Conservation (phyloP, 2,797 vertebrate species). For the Periophthalmus magnuspinnatus region DNA sequence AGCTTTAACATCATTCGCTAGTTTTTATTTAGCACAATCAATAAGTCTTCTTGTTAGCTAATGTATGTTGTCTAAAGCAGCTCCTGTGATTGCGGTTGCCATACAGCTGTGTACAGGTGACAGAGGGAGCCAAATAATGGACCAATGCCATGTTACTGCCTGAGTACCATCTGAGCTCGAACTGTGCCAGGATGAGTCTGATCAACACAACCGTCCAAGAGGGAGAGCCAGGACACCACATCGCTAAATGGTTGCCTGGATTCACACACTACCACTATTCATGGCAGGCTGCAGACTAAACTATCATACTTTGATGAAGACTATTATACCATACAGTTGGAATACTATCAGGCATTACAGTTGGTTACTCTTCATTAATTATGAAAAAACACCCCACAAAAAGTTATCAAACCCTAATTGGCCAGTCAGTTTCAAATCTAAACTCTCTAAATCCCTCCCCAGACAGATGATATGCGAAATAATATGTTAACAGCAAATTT, state of each 20-base stretch:
- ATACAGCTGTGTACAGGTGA: constrained; percentile 17
- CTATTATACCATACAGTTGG: no score
- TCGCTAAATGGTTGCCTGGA: constrained; percentile 33
- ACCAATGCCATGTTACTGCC: constrained; percentile 34
- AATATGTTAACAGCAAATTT: no score
- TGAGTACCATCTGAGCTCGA: constrained; percentile 25
- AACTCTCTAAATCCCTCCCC: no score
- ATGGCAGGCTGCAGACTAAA: no score
- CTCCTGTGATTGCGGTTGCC: constrained; percentile 26
- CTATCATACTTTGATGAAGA: no score
- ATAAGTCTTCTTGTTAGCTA: no score
- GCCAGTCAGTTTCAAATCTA: no score
- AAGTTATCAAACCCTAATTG: no score
- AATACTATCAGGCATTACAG: background rate
- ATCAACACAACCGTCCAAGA: constrained; percentile 22
- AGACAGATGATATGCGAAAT: no score
- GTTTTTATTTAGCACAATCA: no score
- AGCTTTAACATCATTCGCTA: no score
- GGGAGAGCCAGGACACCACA: background rate
- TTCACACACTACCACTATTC: constrained; percentile 16
- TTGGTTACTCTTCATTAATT: background rate
- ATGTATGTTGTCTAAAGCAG: background rate
- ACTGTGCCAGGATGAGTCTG: constrained; percentile 28
- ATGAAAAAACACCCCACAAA: background rate
- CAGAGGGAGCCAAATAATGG: constrained; percentile 23